phyloP scores from a whole-genome alignment of 2,888 invertebrate species.

The Belgica antarctica region DNA sequence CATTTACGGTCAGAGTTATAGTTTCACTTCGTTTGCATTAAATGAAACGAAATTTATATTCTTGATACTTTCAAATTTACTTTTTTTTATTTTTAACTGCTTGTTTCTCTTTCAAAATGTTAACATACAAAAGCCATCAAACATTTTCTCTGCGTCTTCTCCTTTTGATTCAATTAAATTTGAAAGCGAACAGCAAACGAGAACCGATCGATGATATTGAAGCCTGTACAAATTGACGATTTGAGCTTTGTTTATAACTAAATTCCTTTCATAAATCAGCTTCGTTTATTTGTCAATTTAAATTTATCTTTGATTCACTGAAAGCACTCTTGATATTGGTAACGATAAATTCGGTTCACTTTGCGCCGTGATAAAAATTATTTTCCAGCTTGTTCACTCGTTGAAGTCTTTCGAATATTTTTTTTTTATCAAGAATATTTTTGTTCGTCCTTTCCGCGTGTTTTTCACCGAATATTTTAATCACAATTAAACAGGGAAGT shows the following conservation, averaged over 20 bases:
- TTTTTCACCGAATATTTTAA: neutral
- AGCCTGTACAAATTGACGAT: constrained; percentile 6
- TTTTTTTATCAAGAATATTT: neutral
- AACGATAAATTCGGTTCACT: neutral
- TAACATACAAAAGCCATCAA: constrained; percentile 43
- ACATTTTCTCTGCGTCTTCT: constrained; percentile 21
- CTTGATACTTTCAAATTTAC: constrained; percentile 43
- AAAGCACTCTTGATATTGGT: neutral
- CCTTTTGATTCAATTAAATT: constrained; percentile 35
- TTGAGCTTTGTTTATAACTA: constrained; percentile 12
- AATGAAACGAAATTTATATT: constrained; percentile 44
- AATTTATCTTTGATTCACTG: constrained; percentile 13
- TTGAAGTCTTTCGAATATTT: constrained; percentile 37
- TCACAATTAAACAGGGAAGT: neutral
- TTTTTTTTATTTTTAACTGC: constrained; percentile 21
- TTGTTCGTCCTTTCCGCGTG: no score
- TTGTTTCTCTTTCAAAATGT: constrained; percentile 12
- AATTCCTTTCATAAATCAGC: neutral
- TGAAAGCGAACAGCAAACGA: neutral
- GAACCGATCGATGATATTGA: neutral
- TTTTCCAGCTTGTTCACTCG: constrained; percentile 26
- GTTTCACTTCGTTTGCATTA: constrained; percentile 44
- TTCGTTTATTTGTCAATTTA: constrained; percentile 17
- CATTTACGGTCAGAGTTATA: constrained; percentile 44
- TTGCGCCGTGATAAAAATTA: neutral